Evolutionary conservation across 2,797 vertebrate genomes (phyloP).

Genomic region (Lagocephalus sceleratus): DNA sequence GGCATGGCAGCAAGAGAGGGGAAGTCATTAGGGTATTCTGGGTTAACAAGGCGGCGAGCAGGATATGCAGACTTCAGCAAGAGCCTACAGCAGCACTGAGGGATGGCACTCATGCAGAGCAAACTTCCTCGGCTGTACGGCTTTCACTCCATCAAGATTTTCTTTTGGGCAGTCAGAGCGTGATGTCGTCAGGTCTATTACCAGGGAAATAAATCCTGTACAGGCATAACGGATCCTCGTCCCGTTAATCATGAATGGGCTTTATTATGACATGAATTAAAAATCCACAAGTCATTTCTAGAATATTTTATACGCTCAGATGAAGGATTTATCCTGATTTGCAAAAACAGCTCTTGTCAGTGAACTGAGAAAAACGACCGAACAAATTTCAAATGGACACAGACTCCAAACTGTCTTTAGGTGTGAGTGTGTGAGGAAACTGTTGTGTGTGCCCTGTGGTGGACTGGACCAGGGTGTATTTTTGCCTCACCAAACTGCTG

Average conservation of each 20-base stretch:
- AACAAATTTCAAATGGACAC: no score
- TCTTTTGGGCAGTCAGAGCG: constrained; percentile 47
- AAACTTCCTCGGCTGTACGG: constrained; percentile 60
- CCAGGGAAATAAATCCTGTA: constrained; percentile 41
- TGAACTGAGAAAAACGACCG: no score
- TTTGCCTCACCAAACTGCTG: no score
- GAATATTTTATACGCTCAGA: background rate
- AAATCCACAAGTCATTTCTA: constrained; percentile 12
- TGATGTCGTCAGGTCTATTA: constrained; percentile 42
- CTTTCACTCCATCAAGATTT: constrained; percentile 42
- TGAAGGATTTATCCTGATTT: no score
- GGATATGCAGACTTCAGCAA: constrained; percentile 71
- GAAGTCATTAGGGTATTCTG: constrained; percentile 73
- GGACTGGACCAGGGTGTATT: no score
- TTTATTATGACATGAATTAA: constrained; percentile 24
- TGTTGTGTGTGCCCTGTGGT: no score
- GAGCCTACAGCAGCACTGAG: constrained; percentile 53
- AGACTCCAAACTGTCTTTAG: no score
- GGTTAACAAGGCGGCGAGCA: constrained; percentile 69
- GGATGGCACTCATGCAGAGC: constrained; percentile 68
- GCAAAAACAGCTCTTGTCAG: no score
- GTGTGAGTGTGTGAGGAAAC: no score
- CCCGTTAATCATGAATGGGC: constrained; percentile 10
- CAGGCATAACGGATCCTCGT: constrained; percentile 29
- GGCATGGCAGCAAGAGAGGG: constrained; percentile 55